Evolutionary conservation across 2,797 vertebrate genomes (phyloP), one percentile per base, ranked within the genome.

Genomic region (Linurgus olivaceus): DNA sequence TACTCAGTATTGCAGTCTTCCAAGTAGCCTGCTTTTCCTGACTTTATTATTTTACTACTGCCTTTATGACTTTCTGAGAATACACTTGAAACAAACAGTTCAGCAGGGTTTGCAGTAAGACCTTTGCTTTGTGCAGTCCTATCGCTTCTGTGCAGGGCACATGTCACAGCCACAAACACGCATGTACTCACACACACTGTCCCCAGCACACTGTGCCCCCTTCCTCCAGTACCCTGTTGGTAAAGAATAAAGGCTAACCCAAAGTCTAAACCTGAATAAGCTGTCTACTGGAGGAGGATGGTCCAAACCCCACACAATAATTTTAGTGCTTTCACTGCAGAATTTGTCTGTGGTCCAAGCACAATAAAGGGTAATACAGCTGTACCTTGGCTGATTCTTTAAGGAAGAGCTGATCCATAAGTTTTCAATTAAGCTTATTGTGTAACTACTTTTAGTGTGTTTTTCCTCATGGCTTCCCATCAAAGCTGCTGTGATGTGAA

Each of bases 181-280:
- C 4, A 5, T 1, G 4, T 20, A 18, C 18, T 35, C 48, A 19
- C 0, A 2, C 14, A 44, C 19, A 4, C 47, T 12, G 20, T 35
- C 52, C 57, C 57, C 16, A 37, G 3, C 5, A 50, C 58, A 33
- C 40, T 2, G 2, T 61, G 54, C 35, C 45, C 40, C 9, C 48
- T 93, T 79, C 51, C 50, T 59, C 15, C 37, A 24, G n/a, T 13
- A 44, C 16, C 31, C 5, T 47, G 9, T 68, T 20, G 33, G 33
- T 35, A 59, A 66, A 82, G 28, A 42, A 65, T 31, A 52, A 81
- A 38, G 18, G n/a, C 37, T 57, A 47, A 59, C 23, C 17, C 25
- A 14, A 76, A 90, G 4, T 4, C 16, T 45, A 37, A 67, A 26
- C 29, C 65, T 75, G 40, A 66, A 44, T 51, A 55, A 84, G 29